Base-by-base conservation (phyloP, 2,888 invertebrate genomes). In the Lepetodrilus schrolli region DNA sequence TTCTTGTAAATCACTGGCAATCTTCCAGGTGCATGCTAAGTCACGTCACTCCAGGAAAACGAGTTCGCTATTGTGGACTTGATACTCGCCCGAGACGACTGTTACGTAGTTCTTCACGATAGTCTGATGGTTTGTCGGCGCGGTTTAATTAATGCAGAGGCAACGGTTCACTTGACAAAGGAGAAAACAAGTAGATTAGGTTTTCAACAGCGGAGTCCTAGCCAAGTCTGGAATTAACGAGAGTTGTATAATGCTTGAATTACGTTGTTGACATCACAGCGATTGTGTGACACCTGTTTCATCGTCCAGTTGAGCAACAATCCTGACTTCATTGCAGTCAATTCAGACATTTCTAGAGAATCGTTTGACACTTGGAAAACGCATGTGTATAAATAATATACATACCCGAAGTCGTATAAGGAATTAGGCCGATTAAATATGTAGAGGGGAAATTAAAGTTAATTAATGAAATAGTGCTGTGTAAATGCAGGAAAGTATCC, bases 101-200 rank as follows among this genome's bases (percentile, higher is more conserved):
- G 30, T 58, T 34, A 30, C 58, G 30, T 30, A 17, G 26, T 3
- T 13, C 30, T 34, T 1, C 17, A 17, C 23, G 13, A 7, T 34
- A n/a, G 17, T 58, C 17, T 34, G 7, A 30, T 30, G 23, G n/a
- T 17, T 58, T 30, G 13, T 58, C 26, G 58, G 13, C 13, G 26
- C 13, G 58, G 30, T 58, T 30, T 58, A 58, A 58, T 58, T 58
- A 58, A 17, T 30, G 30, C 26, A 30, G 10, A 34, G 26, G 58
- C 34, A 23, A 34, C 26, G 26, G 26, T 34, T 30, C 3, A 17
- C 4, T 34, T 58, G 58, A 58, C 58, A 58, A 26, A 58, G 30
- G 58, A 58, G 58, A 17, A 30, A 30, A 58, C 30, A 58, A 58
- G 58, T 58, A 58, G 58, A 58, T 30, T 17, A n/a, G 34, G 26